A percentile compares a stretch with the other conserved stretches of the same genome.
Evolutionary conservation across 2,797 vertebrate species (phyloP).

Genomic region (Ficedula albicollis): DNA sequence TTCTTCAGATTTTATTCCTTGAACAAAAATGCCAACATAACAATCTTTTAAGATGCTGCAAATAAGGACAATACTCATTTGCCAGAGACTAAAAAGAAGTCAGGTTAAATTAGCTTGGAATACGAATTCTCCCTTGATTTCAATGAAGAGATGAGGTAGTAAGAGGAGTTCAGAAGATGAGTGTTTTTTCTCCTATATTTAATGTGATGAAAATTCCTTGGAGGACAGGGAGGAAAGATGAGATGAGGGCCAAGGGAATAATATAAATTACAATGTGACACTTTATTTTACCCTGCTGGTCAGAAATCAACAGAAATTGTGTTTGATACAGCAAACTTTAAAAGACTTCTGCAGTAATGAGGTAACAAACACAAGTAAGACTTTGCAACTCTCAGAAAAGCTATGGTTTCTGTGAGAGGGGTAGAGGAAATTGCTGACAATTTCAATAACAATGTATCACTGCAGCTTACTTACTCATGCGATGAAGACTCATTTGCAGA

Average conservation of each 20-base stretch:
- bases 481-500: no score
- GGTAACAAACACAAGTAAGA: background rate
- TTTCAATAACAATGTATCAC: background rate
- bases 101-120: background rate
- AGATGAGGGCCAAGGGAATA: background rate
- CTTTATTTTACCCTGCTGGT: background rate
- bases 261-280: background rate
- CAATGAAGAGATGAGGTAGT: background rate
- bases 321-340: background rate
- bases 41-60: background rate
- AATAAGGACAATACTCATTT: background rate
- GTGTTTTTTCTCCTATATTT: accelerated
- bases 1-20: background rate
- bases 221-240: background rate
- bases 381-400: background rate
- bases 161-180: background rate
- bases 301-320: background rate
- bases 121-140: background rate
- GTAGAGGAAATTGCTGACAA: background rate
- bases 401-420: background rate
- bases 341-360: background rate
- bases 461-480: no score
- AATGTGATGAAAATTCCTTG: background rate
- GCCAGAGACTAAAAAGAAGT: background rate
- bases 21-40: background rate